A percentile compares a stretch with the other conserved stretches of the same genome.
Evolutionary conservation across 2,113 vertebrate species (phyloP).

Genomic region (Myotis yumanensis): DNA sequence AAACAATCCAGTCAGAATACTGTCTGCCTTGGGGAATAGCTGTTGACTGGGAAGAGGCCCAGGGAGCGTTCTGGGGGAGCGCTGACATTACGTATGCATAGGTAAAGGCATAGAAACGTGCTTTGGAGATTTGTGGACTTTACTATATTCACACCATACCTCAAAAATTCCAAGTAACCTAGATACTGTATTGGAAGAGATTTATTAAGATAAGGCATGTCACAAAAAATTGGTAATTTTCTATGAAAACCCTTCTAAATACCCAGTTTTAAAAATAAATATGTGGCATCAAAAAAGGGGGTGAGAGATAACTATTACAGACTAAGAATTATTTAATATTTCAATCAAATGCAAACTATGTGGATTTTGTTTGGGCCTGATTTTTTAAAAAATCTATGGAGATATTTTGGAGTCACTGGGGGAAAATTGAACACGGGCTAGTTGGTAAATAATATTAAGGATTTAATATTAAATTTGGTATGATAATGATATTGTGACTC

Average conservation of each 20-base stretch:
- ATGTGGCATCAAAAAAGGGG: not conserved
- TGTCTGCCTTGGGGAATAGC: not conserved
- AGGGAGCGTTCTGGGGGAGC: not conserved
- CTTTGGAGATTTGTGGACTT: conserved; percentile 23
- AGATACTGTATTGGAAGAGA: not conserved
- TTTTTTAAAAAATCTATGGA: not conserved
- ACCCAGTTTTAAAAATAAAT: not conserved
- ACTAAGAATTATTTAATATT: not conserved
- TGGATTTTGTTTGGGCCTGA: not conserved
- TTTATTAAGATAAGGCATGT: not conserved
- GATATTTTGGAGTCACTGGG: not conserved
- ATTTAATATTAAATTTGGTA: not conserved
- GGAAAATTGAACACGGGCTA: not conserved
- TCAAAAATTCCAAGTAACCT: not conserved
- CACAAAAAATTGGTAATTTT: not conserved
- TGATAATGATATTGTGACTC: not conserved
- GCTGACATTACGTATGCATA: not conserved
- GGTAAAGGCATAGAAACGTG: not conserved
- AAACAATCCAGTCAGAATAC: not conserved
- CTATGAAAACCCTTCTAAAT: not conserved
- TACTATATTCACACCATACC: not conserved
- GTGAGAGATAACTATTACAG: not conserved
- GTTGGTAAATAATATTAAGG: not conserved
- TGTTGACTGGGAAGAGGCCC: not conserved
- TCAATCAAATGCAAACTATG: not conserved